These are phyloP conservation scores for Lophotriccus pileatus DNA, from an alignment of 2,797 vertebrate species.

Conservation along the genomic window DNA sequence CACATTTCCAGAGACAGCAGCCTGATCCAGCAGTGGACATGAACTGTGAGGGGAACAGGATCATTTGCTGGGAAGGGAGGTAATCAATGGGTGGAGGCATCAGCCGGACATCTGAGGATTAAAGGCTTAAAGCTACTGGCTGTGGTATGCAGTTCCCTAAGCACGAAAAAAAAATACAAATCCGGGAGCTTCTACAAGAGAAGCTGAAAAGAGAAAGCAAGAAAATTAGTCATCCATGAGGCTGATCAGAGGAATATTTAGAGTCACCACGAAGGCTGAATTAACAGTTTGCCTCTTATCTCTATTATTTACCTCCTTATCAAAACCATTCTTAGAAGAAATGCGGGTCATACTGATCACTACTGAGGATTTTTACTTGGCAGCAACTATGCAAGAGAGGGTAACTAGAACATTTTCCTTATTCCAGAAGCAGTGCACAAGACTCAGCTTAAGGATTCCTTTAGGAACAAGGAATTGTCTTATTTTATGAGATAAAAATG, in stretches of 20 bases:
- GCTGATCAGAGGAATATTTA: neutral
- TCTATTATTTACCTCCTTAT: neutral
- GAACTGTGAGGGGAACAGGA: neutral
- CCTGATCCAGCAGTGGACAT: neutral
- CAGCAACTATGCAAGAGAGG: neutral
- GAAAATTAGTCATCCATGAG: neutral
- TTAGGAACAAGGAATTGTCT: neutral
- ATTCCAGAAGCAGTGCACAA: neutral
- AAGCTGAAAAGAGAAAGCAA: neutral
- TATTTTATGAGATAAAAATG: neutral
- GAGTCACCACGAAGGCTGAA: neutral
- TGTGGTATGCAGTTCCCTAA: neutral
- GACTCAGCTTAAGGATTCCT: neutral
- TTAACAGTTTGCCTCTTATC: neutral
- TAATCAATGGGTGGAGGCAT: neutral
- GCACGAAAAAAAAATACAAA: neutral
- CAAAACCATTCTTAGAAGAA: neutral
- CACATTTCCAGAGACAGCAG: constrained; percentile 43
- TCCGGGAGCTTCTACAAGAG: neutral
- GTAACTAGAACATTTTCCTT: neutral
- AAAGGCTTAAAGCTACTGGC: constrained; percentile 25
- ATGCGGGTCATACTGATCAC: neutral
- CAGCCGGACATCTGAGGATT: neutral
- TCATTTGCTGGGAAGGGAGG: neutral
- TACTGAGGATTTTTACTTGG: neutral